Base-by-base conservation (phyloP, 2,888 invertebrate species). In the Atethmia centrago region DNA sequence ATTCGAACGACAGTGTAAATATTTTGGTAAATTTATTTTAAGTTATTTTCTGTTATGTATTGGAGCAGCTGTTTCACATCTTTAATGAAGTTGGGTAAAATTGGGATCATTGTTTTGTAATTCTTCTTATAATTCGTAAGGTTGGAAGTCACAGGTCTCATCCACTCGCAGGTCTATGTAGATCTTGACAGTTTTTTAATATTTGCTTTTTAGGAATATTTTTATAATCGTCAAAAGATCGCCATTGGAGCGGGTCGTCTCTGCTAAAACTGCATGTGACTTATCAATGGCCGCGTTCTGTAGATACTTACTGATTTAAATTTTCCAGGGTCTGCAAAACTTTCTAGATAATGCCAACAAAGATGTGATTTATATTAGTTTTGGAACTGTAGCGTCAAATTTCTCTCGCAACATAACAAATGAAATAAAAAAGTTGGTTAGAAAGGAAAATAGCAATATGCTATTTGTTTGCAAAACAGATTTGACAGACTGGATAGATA, bases 391-490 rank as follows among this genome's bases (percentile, higher is more conserved):
- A 95, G 97, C 98, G 76, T 97, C 97, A 71, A 96, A 97, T 16
- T 95, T 98, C 86, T 97, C 97, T 0, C 88, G 92, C 93, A 96
- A 3, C 97, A 97, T 85, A 91, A 97, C 63, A 63, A 92, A 96
- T 65, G 96, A 94, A 51, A 96, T 98, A 64, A 84, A 97, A 31
- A 95, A 95, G 0, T 63, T 88, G 14, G 47, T 87, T 25, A 59
- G 77, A 63, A 78, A 72, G 9, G 28, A 40, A 19, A 96, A 53
- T n/a, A 47, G 96, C 31, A 93, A 92, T 69, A 97, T 97, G 87
- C 96, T 96, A 71, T 97, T 98, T 21, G 92, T 98, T 69, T 98
- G 98, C 98, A 98, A 98, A 93, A 97, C 97, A 96, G 97, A 98
- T 88, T 97, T 97, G 1, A 94, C 96, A 0, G 90, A 97, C 88